A percentile compares a stretch with the other conserved stretches of the same genome.
Conservation (phyloP, 1,140 invertebrate species). For the Nasonia longicornis region DNA sequence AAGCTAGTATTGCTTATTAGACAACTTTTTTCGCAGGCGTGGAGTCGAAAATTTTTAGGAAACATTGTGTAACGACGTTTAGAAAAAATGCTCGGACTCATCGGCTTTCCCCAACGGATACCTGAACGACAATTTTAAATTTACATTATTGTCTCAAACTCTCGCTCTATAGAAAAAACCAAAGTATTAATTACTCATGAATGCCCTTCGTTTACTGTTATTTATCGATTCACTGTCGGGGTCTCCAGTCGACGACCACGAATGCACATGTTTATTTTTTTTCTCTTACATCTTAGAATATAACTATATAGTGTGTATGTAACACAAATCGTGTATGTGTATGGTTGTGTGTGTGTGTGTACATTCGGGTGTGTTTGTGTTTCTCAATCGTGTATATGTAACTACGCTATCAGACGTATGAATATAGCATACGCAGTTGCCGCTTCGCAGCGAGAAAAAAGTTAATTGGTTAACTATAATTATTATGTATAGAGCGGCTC, state of each 20-base stretch:
- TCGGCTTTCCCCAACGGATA: not conserved
- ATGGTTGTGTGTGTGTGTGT: not conserved
- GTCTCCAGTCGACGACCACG: slow-evolving; percentile 23
- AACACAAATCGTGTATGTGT: not conserved
- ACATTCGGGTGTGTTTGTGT: not conserved
- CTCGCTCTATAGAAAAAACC: not conserved
- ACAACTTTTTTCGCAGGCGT: too few relatives aligned
- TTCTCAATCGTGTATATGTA: not conserved
- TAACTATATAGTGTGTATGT: slow-evolving; percentile 30
- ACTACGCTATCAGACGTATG: slow-evolving; percentile 6
- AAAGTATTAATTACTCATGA: slow-evolving; percentile 17
- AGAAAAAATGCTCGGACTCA: not conserved
- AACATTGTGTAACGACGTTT: not conserved
- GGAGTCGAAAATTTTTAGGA: not conserved
- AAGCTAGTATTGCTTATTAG: too few relatives aligned
- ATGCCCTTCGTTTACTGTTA: slow-evolving; percentile 23
- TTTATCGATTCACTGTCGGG: not conserved
- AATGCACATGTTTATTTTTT: slow-evolving; percentile 13
- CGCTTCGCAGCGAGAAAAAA: slow-evolving; percentile 21
- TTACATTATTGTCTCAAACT: slow-evolving; percentile 26
- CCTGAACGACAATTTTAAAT: not conserved
- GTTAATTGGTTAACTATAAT: slow-evolving; percentile 40
- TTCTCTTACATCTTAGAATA: not conserved
- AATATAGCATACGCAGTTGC: slow-evolving; percentile 27
- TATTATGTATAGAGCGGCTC: slow-evolving; percentile 29